phyloP scores from a whole-genome alignment of 2,113 vertebrate species.

The Pluvialis apricaria region DNA sequence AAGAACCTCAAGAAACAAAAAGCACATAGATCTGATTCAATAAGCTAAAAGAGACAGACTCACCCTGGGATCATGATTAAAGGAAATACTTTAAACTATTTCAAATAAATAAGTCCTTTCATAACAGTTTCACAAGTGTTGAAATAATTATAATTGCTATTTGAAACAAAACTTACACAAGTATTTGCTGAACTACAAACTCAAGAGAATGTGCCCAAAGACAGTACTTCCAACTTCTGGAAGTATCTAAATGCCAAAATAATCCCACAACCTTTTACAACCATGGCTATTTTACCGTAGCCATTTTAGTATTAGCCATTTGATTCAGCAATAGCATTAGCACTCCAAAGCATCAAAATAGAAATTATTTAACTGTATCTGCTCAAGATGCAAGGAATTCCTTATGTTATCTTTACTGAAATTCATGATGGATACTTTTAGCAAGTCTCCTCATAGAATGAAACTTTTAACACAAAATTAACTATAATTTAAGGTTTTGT shows the following conservation, averaged over 20 bases:
- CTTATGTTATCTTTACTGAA: not conserved
- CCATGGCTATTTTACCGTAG: not conserved
- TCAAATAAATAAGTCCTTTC: not conserved
- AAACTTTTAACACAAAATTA: not conserved
- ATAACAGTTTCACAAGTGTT: not conserved
- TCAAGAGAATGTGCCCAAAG: not conserved
- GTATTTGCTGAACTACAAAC: not conserved
- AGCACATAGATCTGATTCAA: not conserved
- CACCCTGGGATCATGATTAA: not conserved
- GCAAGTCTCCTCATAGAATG: not conserved
- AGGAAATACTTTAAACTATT: not conserved
- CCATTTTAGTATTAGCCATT: not conserved
- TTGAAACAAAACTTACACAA: not conserved
- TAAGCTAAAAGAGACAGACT: not conserved
- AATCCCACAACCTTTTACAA: not conserved
- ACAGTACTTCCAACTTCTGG: not conserved
- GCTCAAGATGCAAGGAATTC: not conserved
- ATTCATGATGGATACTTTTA: not conserved
- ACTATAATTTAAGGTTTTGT: not conserved
- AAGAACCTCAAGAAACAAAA: not conserved
- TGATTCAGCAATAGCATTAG: not conserved
- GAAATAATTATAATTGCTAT: not conserved
- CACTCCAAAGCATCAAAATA: not conserved
- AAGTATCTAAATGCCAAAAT: not conserved
- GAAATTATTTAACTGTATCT: not conserved